These are phyloP conservation scores for Lampris incognitus DNA, from an alignment of 2,113 vertebrate species.

Conservation along the genomic window DNA sequence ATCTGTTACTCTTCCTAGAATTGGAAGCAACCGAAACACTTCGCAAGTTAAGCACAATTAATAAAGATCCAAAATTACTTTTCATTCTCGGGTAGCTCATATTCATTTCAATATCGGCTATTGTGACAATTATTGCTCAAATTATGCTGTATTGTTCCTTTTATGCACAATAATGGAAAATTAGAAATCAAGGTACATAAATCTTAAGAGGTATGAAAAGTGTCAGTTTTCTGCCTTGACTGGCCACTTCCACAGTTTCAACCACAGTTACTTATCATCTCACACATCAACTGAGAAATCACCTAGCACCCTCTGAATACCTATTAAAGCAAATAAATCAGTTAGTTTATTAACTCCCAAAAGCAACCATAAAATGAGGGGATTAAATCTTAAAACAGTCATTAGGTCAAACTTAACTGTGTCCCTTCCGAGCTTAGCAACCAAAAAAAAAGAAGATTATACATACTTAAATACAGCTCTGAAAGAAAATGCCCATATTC, in stretches of 20 bases:
- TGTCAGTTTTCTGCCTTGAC: neutral
- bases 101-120: slow-evolving; percentile 17
- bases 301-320: slow-evolving; percentile 29
- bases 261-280: neutral
- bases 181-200: slow-evolving; percentile 12
- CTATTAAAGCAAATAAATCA: slow-evolving; percentile 18
- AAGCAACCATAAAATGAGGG: slow-evolving; percentile 7
- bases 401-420: neutral
- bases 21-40: slow-evolving; percentile 16
- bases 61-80: slow-evolving; percentile 17
- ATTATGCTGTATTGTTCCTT: slow-evolving; percentile 28
- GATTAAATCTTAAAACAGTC: slow-evolving; percentile 10
- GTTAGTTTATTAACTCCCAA: neutral
- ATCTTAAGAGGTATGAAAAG: slow-evolving; percentile 18
- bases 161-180: slow-evolving; percentile 22
- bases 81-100: slow-evolving; percentile 18
- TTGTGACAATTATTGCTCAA: slow-evolving; percentile 61
- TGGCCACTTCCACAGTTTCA: neutral
- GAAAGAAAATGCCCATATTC: slow-evolving; percentile 12
- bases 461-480: slow-evolving; percentile 23
- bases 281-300: slow-evolving; percentile 16
- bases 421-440: neutral
- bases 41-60: neutral
- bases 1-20: no score
- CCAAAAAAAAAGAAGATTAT: neutral